phyloP scores from a whole-genome alignment of 2,797 vertebrate species.

The Balearica regulorum region DNA sequence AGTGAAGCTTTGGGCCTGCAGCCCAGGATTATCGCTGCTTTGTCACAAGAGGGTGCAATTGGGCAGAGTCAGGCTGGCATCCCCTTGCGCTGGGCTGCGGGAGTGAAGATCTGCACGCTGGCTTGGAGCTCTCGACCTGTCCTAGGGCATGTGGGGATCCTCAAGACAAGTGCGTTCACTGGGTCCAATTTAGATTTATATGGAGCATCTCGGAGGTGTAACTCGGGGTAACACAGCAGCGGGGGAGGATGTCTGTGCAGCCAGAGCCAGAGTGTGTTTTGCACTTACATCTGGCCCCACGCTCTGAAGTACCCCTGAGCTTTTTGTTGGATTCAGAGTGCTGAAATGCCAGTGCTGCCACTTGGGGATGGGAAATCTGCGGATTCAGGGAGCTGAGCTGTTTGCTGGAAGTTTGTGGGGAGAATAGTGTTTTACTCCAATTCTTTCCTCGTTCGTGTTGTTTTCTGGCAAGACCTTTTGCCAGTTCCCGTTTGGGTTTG shows the following conservation, averaged over 20 bases:
- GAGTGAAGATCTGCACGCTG: background rate
- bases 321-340: background rate
- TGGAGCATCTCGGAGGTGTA: accelerated
- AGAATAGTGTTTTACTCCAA: accelerated
- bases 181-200: accelerated
- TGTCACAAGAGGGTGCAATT: conserved; percentile 35
- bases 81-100: background rate
- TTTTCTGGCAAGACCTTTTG: background rate
- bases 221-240: accelerated
- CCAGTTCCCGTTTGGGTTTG: background rate
- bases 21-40: background rate
- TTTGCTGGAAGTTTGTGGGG: background rate
- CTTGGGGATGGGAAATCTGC: background rate
- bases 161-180: background rate
- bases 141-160: background rate
- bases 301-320: background rate
- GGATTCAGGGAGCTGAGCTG: background rate
- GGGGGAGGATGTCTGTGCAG: background rate
- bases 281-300: background rate
- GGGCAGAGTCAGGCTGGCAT: background rate
- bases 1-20: background rate
- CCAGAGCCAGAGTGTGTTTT: background rate
- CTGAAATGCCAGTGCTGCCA: background rate
- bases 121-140: background rate
- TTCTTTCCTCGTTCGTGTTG: background rate